Conservation (phyloP, 1,140 invertebrate species). For the Euglossa dilemma region DNA sequence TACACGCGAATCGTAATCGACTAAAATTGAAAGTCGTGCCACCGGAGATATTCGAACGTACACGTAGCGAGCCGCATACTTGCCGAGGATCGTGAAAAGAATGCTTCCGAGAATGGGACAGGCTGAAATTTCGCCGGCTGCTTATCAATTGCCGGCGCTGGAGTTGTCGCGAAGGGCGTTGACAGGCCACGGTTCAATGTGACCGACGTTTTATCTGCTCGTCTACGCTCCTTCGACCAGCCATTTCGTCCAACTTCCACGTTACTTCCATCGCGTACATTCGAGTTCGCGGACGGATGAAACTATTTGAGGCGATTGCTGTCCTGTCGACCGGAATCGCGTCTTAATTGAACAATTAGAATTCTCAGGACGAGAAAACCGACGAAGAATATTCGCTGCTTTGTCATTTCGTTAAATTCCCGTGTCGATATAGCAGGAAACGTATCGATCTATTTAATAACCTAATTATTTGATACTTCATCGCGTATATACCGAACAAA, state of each 20-base stretch:
- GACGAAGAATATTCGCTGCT: neutral
- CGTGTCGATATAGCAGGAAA: too few species aligned
- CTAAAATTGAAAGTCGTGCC: neutral
- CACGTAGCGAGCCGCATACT: slow-evolving; percentile 31
- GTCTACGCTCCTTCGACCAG: neutral
- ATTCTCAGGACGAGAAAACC: neutral
- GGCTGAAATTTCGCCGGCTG: slow-evolving; percentile 40
- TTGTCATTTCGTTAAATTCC: too few species aligned
- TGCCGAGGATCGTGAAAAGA: slow-evolving; percentile 29
- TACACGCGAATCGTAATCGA: neutral
- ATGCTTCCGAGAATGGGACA: slow-evolving; percentile 28
- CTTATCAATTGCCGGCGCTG: slow-evolving; percentile 34
- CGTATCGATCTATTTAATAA: neutral
- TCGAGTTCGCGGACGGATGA: neutral
- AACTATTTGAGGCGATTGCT: neutral
- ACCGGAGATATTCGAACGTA: neutral
- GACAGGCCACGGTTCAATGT: slow-evolving; percentile 21
- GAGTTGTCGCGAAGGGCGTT: slow-evolving; percentile 22
- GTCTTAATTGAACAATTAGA: neutral
- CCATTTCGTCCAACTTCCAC: neutral
- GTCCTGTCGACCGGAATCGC: neutral
- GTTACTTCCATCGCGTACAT: too few species aligned
- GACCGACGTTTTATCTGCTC: slow-evolving; percentile 11
- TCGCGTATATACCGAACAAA: too few species aligned
- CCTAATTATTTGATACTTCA: neutral